phyloP scores from a whole-genome alignment of 2,113 vertebrate species.

The Pterophyllum scalare region DNA sequence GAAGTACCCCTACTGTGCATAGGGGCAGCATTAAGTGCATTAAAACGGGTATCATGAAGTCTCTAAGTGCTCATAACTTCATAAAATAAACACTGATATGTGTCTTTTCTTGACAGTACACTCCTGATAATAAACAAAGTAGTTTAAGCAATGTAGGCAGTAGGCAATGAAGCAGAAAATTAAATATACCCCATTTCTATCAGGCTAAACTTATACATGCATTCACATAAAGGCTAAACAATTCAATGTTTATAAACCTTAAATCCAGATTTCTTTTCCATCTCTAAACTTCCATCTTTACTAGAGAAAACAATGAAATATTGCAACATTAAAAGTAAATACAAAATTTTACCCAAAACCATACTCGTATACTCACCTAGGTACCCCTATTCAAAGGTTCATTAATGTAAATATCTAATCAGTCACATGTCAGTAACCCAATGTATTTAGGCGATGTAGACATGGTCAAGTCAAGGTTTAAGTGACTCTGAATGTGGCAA shows the following conservation, averaged over 20 bases:
- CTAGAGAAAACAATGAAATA: not conserved
- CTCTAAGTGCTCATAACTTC: not conserved
- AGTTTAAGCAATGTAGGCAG: not conserved
- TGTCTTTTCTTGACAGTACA: too few species aligned
- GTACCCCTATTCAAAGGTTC: too few species aligned
- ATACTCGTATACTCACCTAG: not conserved
- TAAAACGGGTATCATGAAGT: not conserved
- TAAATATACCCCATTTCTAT: too few species aligned
- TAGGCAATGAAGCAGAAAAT: too few species aligned
- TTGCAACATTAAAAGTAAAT: not conserved
- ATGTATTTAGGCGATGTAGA: not conserved
- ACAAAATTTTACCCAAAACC: not conserved
- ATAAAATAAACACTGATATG: too few species aligned
- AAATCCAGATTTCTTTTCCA: not conserved
- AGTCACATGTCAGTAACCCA: not conserved
- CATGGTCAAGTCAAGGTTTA: not conserved
- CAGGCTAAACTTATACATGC: not conserved
- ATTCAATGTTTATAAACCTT: not conserved
- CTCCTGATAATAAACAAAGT: too few species aligned
- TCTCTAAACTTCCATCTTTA: not conserved
- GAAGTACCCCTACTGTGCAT: not conserved
- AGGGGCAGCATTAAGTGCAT: not conserved
- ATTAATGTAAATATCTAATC: not conserved
- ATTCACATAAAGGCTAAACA: not conserved
- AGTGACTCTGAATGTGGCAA: not conserved